Conservation (phyloP, 2,113 vertebrate genomes). For the Cynopterus brachyotis region DNA sequence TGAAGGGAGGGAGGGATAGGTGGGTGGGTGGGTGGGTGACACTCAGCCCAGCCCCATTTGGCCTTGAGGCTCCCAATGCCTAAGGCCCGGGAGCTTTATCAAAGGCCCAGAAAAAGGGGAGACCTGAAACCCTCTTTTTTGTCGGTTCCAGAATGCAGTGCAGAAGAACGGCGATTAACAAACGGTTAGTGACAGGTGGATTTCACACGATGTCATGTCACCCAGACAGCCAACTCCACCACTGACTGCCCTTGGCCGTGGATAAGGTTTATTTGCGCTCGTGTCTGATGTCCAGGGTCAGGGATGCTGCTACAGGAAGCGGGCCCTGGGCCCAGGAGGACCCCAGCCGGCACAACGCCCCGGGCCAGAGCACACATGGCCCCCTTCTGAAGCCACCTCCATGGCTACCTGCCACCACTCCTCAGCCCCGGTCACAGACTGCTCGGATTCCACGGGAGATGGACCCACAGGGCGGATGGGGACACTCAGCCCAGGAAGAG, state of each 20-base stretch:
- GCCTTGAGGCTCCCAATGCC: not conserved
- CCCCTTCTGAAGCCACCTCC: not conserved
- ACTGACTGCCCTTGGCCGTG: not conserved
- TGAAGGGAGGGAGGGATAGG: not conserved
- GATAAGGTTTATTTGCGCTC: not conserved
- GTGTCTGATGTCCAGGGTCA: not conserved
- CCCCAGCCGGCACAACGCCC: not conserved
- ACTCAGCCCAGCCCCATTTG: not conserved
- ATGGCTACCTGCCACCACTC: not conserved
- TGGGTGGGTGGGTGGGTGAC: not conserved
- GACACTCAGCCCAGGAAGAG: not conserved
- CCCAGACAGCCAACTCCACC: not conserved
- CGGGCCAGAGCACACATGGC: not conserved
- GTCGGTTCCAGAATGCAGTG: not conserved
- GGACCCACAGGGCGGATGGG: not conserved
- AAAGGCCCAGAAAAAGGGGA: not conserved
- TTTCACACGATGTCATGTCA: not conserved
- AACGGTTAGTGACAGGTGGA: accelerated
- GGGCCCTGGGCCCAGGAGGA: not conserved
- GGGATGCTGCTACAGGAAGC: not conserved
- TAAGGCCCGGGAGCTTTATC: not conserved
- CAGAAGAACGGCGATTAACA: not conserved
- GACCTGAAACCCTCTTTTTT: not conserved
- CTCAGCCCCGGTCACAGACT: not conserved
- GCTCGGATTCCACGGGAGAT: not conserved